A percentile compares a stretch with the other conserved stretches of the same genome.
Evolutionary conservation across 2,113 vertebrate species (phyloP).

Genomic region (Mastomys natalensis): DNA sequence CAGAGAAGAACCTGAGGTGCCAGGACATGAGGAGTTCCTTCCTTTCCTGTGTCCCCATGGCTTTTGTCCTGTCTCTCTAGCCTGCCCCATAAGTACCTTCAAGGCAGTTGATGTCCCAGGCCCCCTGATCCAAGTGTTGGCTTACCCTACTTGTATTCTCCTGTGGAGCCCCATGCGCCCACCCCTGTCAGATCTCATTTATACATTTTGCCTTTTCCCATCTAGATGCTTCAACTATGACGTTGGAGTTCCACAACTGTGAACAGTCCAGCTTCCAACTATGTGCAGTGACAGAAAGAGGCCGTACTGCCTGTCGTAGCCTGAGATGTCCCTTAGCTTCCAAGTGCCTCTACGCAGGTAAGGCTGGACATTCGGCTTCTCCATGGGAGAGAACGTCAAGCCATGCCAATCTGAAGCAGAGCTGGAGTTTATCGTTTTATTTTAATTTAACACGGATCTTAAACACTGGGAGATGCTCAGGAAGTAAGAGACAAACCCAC

Average conservation of each 20-base stretch:
- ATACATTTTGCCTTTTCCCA: background rate
- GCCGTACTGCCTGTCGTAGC: background rate
- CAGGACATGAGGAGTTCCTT: background rate
- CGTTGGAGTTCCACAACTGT: background rate
- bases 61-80: background rate
- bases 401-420: background rate
- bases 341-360: background rate
- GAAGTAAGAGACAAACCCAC: background rate
- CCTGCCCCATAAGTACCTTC: too few relatives aligned
- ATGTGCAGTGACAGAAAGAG: background rate
- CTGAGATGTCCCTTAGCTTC: background rate
- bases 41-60: background rate
- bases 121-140: background rate
- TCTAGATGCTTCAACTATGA: background rate
- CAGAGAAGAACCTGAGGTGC: background rate
- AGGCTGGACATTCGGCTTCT: background rate
- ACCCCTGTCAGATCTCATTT: background rate
- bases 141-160: background rate
- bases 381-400: background rate
- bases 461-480: background rate
- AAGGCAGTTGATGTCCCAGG: background rate
- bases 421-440: background rate
- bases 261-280: background rate
- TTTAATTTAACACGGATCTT: background rate
- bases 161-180: background rate